Evolutionary conservation across 2,888 invertebrate genomes (phyloP).

Genomic region (Lasioglossum vierecki): DNA sequence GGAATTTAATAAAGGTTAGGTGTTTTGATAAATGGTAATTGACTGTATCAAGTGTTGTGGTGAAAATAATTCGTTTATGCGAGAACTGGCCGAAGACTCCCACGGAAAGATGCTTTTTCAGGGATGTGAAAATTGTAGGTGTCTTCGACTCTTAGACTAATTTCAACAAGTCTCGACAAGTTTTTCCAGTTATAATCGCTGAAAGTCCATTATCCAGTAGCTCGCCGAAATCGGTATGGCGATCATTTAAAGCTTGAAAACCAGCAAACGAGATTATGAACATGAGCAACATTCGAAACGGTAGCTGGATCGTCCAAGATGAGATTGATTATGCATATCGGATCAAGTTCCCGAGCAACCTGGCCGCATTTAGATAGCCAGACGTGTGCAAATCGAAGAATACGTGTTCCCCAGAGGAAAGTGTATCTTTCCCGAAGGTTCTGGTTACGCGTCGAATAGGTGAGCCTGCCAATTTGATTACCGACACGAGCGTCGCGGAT

Average conservation of each 20-base stretch:
- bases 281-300: background rate
- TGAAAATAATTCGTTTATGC: too few relatives aligned
- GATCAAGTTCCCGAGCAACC: background rate
- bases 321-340: background rate
- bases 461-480: constrained; percentile 17
- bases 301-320: background rate
- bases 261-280: background rate
- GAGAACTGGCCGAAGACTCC: too few relatives aligned
- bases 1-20: too few relatives aligned
- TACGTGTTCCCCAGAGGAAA: background rate
- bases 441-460: background rate
- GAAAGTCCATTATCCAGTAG: too few relatives aligned
- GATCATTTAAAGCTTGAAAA: background rate
- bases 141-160: too few relatives aligned
- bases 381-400: background rate
- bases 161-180: too few relatives aligned
- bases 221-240: too few relatives aligned
- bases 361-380: background rate
- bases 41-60: too few relatives aligned
- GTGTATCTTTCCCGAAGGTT: background rate
- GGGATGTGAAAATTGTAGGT: too few relatives aligned
- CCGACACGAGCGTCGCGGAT: constrained; percentile 10
- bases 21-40: too few relatives aligned
- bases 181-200: too few relatives aligned
- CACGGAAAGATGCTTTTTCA: too few relatives aligned